phyloP scores from a whole-genome alignment of 2,888 invertebrate species.

The Malthinus flaveolus region DNA sequence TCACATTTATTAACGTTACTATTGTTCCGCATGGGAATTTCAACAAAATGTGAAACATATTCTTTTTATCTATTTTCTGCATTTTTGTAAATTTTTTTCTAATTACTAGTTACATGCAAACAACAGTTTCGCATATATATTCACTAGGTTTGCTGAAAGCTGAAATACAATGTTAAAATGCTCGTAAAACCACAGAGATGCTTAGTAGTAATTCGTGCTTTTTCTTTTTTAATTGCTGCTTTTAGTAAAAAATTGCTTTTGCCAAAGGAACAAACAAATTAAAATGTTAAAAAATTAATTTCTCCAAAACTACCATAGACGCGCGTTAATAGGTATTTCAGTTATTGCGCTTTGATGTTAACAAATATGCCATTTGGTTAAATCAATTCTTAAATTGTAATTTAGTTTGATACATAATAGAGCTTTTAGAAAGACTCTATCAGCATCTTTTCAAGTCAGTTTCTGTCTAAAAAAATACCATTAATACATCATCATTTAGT shows the following conservation, averaged over 20 bases:
- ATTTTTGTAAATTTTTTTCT: constrained; percentile 23
- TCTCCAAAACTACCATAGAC: too few relatives aligned
- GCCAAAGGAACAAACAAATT: too few relatives aligned
- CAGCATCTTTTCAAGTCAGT: too few relatives aligned
- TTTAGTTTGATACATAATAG: too few relatives aligned
- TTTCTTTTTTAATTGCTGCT: constrained; percentile 2
- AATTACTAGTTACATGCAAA: constrained; percentile 17
- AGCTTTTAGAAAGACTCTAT: too few relatives aligned
- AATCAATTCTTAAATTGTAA: too few relatives aligned
- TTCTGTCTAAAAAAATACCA: too few relatives aligned
- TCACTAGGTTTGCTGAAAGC: constrained; percentile 18
- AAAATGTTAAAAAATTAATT: too few relatives aligned
- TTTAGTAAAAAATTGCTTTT: background rate
- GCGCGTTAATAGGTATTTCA: too few relatives aligned
- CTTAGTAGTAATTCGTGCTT: constrained; percentile 11
- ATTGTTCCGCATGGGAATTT: background rate
- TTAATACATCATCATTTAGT: too few relatives aligned
- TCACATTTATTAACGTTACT: constrained; percentile 12
- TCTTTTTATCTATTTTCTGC: constrained; percentile 13
- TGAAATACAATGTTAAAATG: constrained; percentile 13
- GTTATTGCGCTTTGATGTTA: too few relatives aligned
- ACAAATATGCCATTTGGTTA: too few relatives aligned
- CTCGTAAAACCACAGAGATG: constrained; percentile 18
- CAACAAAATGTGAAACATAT: constrained; percentile 7
- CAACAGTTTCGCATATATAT: constrained; percentile 16